Conservation (phyloP, 2,797 vertebrate genomes). For the Spheniscus humboldti region DNA sequence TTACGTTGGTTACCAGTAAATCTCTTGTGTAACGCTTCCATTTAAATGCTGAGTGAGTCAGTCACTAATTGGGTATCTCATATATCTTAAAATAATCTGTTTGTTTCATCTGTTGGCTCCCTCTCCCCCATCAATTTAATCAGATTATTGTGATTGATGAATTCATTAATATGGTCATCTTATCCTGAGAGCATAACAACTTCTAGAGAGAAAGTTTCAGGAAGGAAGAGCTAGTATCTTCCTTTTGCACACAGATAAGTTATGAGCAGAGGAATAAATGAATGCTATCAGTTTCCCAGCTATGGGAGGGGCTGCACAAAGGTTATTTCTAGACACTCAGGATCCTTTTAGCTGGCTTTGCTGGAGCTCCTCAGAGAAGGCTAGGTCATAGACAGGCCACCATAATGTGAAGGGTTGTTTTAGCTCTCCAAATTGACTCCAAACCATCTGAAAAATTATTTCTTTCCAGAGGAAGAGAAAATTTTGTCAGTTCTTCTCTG, state of each 20-base stretch:
- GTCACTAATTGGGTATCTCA: constrained; percentile 51
- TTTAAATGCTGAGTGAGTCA: constrained; percentile 52
- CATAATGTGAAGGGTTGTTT: neutral
- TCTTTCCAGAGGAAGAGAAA: neutral
- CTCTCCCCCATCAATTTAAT: constrained; percentile 46
- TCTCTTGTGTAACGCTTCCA: constrained; percentile 30
- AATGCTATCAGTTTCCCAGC: neutral
- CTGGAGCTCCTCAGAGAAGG: neutral
- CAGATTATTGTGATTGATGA: constrained; percentile 61
- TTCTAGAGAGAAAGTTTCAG: constrained; percentile 16
- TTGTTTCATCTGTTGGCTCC: constrained; percentile 52
- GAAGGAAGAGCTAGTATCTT: neutral
- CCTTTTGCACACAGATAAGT: neutral
- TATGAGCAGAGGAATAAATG: neutral
- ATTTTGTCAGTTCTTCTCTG: neutral
- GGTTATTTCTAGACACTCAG: neutral
- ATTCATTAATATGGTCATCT: constrained; percentile 20
- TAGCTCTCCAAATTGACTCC: neutral
- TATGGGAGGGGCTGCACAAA: neutral
- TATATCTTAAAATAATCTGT: constrained; percentile 61
- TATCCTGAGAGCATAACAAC: constrained; percentile 13
- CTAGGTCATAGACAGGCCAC: neutral
- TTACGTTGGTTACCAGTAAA: constrained; percentile 12
- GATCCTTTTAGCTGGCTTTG: neutral
- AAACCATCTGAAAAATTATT: neutral